Percentiles rank a stretch among this genome's conserved stretches.
Conservation (phyloP, 2,888 invertebrate species). For the Idaea straminata region DNA sequence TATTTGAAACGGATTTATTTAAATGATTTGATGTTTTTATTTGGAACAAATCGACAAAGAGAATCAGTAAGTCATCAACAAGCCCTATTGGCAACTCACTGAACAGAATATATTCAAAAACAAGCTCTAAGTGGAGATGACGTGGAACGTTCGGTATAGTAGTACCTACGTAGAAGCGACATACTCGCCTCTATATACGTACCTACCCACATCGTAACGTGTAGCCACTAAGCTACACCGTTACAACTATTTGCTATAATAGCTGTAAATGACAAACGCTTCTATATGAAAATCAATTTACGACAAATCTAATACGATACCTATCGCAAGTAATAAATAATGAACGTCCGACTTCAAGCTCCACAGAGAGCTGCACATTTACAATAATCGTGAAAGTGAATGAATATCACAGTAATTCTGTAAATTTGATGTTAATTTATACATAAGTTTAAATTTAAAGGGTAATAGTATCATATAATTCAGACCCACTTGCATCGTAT, state of each 20-base stretch:
- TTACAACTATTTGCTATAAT: too few species aligned
- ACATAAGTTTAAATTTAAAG: slow-evolving; percentile 39
- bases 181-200: neutral
- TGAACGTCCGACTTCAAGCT: slow-evolving; percentile 19
- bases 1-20: slow-evolving; percentile 49
- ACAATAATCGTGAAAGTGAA: slow-evolving; percentile 57
- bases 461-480: slow-evolving; percentile 16
- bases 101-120: slow-evolving; percentile 38
- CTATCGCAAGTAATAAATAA: neutral
- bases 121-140: slow-evolving; percentile 55
- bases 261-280: too few species aligned
- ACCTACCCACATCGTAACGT: neutral
- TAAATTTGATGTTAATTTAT: slow-evolving; percentile 52
- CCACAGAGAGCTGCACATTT: slow-evolving; percentile 53
- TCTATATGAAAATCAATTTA: neutral
- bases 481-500: slow-evolving; percentile 6
- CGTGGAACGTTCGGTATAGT: slow-evolving; percentile 6
- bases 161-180: neutral
- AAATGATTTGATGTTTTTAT: slow-evolving; percentile 58
- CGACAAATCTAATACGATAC: neutral
- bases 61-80: slow-evolving; percentile 21
- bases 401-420: slow-evolving; percentile 73
- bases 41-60: slow-evolving; percentile 55
- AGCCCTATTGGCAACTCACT: too few species aligned
- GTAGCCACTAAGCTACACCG: too few species aligned